Evolutionary conservation across 2,888 invertebrate species (phyloP).

Genomic region (Lepidocyrtinus sp.): DNA sequence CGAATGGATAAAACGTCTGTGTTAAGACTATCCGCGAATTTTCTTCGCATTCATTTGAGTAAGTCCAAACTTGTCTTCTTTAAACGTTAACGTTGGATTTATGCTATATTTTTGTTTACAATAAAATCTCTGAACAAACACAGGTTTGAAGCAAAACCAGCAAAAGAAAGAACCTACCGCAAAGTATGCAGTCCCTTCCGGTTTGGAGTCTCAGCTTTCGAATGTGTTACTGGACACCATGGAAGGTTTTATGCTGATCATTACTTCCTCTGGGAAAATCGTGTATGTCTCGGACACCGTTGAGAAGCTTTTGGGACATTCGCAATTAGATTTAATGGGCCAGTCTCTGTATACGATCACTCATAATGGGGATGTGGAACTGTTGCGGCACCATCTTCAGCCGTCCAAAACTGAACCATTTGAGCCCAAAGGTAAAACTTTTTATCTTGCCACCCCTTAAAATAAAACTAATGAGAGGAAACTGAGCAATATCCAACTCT

Average conservation of each 20-base stretch:
- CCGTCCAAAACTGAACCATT: conserved; percentile 67
- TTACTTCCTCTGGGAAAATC: conserved; percentile 87
- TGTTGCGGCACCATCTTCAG: conserved; percentile 70
- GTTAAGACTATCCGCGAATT: conserved; percentile 87
- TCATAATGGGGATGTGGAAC: conserved; percentile 83
- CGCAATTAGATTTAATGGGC: conserved; percentile 88
- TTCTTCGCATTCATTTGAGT: conserved; percentile 80
- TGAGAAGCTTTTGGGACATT: conserved; percentile 88
- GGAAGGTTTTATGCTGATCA: conserved; percentile 86
- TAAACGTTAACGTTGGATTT: neutral
- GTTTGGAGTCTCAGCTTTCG: conserved; percentile 68
- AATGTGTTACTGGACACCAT: conserved; percentile 72
- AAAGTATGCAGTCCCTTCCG: conserved; percentile 42
- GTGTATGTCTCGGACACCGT: conserved; percentile 88
- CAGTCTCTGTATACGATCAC: conserved; percentile 87
- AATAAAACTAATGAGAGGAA: neutral
- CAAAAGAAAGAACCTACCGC: conserved; percentile 59
- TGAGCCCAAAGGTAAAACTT: conserved; percentile 63
- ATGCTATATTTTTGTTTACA: neutral
- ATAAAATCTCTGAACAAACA: neutral
- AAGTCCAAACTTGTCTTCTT: conserved; percentile 33
- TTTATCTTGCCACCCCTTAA: neutral
- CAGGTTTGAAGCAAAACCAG: conserved; percentile 69
- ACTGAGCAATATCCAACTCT: neutral
- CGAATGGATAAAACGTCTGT: conserved; percentile 94